These are phyloP conservation scores for Toxonevra muliebris DNA, from an alignment of 2,888 invertebrate genomes.

Conservation along the genomic window DNA sequence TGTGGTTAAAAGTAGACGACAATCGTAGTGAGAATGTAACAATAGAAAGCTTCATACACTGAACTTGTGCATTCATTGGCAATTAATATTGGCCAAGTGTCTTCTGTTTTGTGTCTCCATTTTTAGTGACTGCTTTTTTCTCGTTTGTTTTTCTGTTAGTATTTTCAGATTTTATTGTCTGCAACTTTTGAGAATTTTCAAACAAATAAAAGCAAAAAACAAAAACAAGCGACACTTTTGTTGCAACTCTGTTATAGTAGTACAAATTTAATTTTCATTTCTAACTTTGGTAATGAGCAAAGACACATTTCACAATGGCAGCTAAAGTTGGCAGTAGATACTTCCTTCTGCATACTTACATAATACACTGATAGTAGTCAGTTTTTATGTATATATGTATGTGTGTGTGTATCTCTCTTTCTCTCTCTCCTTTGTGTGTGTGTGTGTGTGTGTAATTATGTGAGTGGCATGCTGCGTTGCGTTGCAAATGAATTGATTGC, in stretches of 20 bases:
- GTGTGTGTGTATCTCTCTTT: constrained; percentile 3
- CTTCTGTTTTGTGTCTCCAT: neutral
- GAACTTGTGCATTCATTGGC: constrained; percentile 42
- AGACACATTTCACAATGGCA: constrained; percentile 31
- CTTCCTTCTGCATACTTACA: neutral
- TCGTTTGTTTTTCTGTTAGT: neutral
- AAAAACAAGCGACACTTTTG: constrained; percentile 4
- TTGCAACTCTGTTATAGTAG: too few relatives aligned
- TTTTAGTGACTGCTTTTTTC: neutral
- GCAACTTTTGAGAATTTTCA: neutral
- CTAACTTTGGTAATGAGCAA: constrained; percentile 35
- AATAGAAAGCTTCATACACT: constrained; percentile 22
- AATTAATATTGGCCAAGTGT: constrained; percentile 36
- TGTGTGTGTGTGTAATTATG: constrained; percentile 15
- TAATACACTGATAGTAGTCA: neutral
- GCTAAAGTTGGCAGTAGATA: neutral
- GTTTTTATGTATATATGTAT: neutral
- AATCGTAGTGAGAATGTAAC: constrained; percentile 16
- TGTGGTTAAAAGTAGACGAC: constrained; percentile 18
- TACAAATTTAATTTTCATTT: constrained; percentile 37
- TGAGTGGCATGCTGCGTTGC: constrained; percentile 1
- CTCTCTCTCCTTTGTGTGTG: too few relatives aligned
- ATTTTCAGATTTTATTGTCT: constrained; percentile 4
- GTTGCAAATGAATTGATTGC: constrained; percentile 41
- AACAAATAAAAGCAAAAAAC: too few relatives aligned